Percentiles rank a stretch among this genome's conserved stretches.
Evolutionary conservation across 2,113 vertebrate genomes (phyloP).

Genomic region (Otolemur garnettii): DNA sequence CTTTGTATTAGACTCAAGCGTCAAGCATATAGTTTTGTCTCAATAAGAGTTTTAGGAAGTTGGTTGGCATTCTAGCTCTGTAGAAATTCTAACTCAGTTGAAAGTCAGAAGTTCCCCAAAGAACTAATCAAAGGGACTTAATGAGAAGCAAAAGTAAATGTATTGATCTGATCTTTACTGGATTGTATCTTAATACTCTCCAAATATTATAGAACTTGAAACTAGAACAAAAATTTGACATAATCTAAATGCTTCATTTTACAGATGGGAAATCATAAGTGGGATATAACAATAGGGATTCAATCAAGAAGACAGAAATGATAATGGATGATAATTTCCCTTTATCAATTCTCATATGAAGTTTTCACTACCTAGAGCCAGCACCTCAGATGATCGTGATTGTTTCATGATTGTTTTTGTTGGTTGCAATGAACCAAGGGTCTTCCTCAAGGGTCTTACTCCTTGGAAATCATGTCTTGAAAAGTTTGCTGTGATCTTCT

Average conservation of each 20-base stretch:
- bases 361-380: background rate
- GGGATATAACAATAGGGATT: background rate
- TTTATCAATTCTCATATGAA: background rate
- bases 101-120: background rate
- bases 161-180: background rate
- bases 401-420: background rate
- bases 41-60: background rate
- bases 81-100: background rate
- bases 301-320: background rate
- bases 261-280: background rate
- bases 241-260: background rate
- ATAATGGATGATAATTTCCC: background rate
- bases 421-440: background rate
- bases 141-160: conserved; percentile 38
- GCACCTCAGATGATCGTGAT: background rate
- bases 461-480: background rate
- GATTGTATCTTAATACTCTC: background rate
- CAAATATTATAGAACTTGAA: background rate
- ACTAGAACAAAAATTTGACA: background rate
- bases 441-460: background rate
- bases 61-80: background rate
- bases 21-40: conserved; percentile 39
- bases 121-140: conserved; percentile 38
- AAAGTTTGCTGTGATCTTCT: background rate
- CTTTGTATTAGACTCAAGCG: background rate